phyloP scores from a whole-genome alignment of 2,888 invertebrate species.

The Phaonia tiefii region DNA sequence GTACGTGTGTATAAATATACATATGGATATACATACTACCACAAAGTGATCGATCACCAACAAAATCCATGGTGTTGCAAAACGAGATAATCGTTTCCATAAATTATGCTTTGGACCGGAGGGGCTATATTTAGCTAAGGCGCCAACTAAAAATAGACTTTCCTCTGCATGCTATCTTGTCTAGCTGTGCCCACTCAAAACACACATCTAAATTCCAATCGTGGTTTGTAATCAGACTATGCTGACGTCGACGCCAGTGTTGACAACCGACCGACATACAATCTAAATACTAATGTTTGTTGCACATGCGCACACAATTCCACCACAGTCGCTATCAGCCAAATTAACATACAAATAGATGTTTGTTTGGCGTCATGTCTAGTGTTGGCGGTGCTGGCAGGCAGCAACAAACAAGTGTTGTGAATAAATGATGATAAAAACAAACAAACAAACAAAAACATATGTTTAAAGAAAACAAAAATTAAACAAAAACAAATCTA shows the following conservation, averaged over 20 bases:
- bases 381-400: constrained; percentile 20
- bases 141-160: constrained; percentile 59
- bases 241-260: background rate
- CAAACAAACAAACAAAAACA: constrained; percentile 6
- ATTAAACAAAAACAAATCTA: constrained; percentile 10
- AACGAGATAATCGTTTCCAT: background rate
- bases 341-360: background rate
- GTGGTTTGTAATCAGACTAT: no score
- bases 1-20: no score
- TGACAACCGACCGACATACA: constrained; percentile 38
- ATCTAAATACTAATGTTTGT: constrained; percentile 57
- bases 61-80: background rate
- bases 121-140: constrained; percentile 51
- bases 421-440: constrained; percentile 42
- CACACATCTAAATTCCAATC: constrained; percentile 34
- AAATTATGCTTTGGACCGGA: no score
- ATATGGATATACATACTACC: no score
- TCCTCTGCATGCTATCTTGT: no score
- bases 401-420: constrained; percentile 42
- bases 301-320: constrained; percentile 54
- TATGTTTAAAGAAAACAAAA: background rate
- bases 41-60: no score
- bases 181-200: background rate
- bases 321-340: background rate
- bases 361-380: background rate